phyloP scores from a whole-genome alignment of 2,888 invertebrate species.

The Zygaena filipendulae region DNA sequence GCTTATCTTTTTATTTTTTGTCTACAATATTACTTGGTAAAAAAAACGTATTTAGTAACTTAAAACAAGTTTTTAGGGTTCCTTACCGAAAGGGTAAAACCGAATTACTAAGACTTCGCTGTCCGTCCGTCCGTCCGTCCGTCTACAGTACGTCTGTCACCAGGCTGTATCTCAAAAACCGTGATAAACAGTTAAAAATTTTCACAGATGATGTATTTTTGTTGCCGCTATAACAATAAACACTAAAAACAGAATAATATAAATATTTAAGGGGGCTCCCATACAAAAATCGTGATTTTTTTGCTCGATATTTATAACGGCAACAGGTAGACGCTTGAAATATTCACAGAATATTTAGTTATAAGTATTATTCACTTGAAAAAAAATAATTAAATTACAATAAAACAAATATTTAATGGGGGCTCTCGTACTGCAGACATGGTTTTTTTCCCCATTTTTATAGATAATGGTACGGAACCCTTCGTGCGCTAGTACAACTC shows the following conservation, averaged over 20 bases:
- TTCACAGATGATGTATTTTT: neutral
- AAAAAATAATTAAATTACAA: neutral
- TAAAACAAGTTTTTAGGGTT: conserved; percentile 1
- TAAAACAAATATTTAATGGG: neutral
- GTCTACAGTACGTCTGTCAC: too few relatives aligned
- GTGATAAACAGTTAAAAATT: neutral
- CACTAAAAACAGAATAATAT: neutral
- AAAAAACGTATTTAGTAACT: too few relatives aligned
- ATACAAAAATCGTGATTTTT: neutral
- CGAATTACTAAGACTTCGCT: neutral
- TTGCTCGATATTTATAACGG: neutral
- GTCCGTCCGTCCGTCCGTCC: conserved; percentile 1
- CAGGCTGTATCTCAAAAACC: conserved; percentile 1
- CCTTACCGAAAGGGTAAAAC: neutral
- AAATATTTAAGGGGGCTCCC: conserved; percentile 1
- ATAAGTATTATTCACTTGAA: neutral
- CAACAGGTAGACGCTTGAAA: neutral
- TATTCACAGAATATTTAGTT: neutral
- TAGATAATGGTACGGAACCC: neutral
- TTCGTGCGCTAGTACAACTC: neutral
- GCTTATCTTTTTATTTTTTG: too few relatives aligned
- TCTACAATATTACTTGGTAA: too few relatives aligned
- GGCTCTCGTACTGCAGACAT: neutral
- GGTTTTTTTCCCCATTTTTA: neutral
- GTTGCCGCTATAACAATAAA: neutral